Conservation (phyloP, 2,113 vertebrate species). For the Stictonetta naevosa region DNA sequence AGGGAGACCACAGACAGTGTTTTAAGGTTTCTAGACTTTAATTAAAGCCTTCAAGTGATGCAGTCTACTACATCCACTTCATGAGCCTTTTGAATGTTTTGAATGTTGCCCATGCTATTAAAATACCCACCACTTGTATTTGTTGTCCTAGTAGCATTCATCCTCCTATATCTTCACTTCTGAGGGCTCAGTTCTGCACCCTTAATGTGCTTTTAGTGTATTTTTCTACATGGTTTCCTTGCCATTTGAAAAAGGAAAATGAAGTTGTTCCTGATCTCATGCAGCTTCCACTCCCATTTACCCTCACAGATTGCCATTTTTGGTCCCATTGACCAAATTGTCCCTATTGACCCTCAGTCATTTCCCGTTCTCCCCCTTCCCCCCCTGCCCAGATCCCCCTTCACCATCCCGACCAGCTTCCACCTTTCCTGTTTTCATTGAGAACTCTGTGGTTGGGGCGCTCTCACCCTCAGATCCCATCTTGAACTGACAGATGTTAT, state of each 20-base stretch:
- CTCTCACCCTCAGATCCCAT: not conserved
- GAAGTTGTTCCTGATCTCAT: not conserved
- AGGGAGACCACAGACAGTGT: not conserved
- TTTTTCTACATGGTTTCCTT: not conserved
- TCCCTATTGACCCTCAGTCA: not conserved
- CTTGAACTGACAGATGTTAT: not conserved
- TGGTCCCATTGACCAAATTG: not conserved
- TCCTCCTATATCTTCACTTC: not conserved
- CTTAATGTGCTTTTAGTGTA: not conserved
- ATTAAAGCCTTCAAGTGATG: not conserved
- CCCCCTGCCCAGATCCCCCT: not conserved
- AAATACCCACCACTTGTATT: not conserved
- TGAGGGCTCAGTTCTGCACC: not conserved
- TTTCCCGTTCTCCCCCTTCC: not conserved
- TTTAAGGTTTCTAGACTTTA: not conserved
- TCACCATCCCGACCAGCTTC: not conserved
- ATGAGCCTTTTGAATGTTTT: not conserved
- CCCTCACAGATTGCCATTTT: not conserved
- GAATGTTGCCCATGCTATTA: not conserved
- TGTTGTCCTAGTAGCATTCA: not conserved
- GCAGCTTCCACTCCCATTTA: not conserved
- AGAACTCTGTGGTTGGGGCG: not conserved
- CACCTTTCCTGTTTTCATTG: not conserved
- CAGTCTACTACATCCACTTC: not conserved
- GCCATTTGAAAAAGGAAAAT: not conserved